Conservation (phyloP, 2,888 invertebrate species). For the Parnassius mnemosyne region DNA sequence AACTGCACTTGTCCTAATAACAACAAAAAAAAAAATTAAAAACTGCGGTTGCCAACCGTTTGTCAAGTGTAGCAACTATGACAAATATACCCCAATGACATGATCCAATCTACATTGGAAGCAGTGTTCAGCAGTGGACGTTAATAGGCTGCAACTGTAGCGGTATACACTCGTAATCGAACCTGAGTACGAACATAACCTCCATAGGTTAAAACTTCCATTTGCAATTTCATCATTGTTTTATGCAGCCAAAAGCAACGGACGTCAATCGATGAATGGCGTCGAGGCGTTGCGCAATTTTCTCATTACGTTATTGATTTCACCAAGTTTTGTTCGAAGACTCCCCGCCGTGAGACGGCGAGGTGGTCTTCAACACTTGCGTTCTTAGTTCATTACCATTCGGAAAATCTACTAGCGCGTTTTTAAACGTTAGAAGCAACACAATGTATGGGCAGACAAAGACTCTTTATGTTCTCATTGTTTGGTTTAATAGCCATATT, state of each 20-base stretch:
- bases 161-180: too few relatives aligned
- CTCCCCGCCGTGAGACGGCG: slow-evolving; percentile 55
- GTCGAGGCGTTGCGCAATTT: slow-evolving; percentile 63
- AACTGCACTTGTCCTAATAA: too few relatives aligned
- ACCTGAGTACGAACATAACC: background rate
- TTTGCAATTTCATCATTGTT: slow-evolving; percentile 40
- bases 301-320: slow-evolving; percentile 77
- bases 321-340: slow-evolving; percentile 63
- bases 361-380: slow-evolving; percentile 41
- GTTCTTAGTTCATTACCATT: slow-evolving; percentile 35
- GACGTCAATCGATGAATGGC: slow-evolving; percentile 49
- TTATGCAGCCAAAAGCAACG: slow-evolving; percentile 40
- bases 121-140: too few relatives aligned
- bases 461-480: slow-evolving; percentile 40
- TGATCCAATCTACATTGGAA: too few relatives aligned
- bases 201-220: slow-evolving; percentile 17
- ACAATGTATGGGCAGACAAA: slow-evolving; percentile 42
- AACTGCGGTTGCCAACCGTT: too few relatives aligned
- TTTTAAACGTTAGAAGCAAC: slow-evolving; percentile 31
- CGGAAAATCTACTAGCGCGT: slow-evolving; percentile 35
- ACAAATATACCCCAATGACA: too few relatives aligned
- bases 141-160: too few relatives aligned
- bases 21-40: too few relatives aligned
- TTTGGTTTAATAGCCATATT: slow-evolving; percentile 42
- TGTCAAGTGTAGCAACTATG: too few relatives aligned